Evolutionary conservation across 2,888 invertebrate species (phyloP).

Genomic region (Aricia artaxerxes): DNA sequence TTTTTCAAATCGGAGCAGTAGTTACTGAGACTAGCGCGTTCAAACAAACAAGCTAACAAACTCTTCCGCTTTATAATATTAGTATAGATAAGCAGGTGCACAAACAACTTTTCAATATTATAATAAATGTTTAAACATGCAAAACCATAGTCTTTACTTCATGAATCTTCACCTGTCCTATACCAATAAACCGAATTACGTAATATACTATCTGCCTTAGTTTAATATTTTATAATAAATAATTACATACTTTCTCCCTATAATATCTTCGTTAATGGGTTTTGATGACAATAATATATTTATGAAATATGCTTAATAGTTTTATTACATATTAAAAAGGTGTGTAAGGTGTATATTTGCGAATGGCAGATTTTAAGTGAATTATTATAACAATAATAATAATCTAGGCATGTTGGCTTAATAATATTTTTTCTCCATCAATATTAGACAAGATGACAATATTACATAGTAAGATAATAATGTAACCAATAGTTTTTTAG

Average conservation of each 20-base stretch:
- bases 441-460: no score
- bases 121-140: background rate
- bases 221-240: background rate
- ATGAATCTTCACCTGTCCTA: background rate
- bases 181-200: conserved; percentile 10
- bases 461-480: no score
- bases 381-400: no score
- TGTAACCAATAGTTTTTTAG: no score
- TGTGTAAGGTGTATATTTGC: background rate
- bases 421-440: no score
- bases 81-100: background rate
- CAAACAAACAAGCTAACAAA: no score
- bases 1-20: no score
- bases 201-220: background rate
- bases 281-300: conserved; percentile 4
- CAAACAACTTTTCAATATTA: background rate
- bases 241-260: conserved; percentile 12
- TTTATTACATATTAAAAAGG: background rate
- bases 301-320: background rate
- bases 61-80: no score
- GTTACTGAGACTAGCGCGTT: no score
- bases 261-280: background rate
- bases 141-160: background rate
- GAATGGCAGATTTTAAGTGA: background rate
- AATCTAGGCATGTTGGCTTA: no score